Conservation (phyloP, 2,888 invertebrate species). For the Andricus quercusramuli region DNA sequence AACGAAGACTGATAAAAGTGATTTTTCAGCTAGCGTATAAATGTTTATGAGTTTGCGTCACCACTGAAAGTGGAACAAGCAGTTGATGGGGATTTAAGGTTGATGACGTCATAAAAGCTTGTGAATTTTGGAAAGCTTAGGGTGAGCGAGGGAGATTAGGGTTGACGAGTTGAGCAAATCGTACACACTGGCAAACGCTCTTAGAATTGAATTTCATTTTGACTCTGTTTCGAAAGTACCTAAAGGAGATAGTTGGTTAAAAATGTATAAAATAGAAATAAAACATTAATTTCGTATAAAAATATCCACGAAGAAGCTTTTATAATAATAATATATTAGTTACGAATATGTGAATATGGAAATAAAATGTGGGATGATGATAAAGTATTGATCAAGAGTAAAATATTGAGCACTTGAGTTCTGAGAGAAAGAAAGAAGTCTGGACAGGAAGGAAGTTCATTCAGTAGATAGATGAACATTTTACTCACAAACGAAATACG, state of each 20-base stretch:
- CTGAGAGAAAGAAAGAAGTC: background rate
- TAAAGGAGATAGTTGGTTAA: background rate
- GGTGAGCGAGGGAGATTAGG: background rate
- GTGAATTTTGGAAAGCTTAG: background rate
- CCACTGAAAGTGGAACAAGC: background rate
- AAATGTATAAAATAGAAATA: background rate
- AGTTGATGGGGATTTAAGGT: background rate
- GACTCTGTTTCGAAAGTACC: background rate
- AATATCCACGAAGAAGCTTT: background rate
- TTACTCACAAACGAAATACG: too few species aligned
- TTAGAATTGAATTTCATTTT: background rate
- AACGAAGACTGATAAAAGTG: background rate
- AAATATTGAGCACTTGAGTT: background rate
- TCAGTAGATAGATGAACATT: background rate
- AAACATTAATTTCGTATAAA: background rate
- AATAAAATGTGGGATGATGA: background rate
- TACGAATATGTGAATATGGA: background rate
- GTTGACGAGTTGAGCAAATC: background rate
- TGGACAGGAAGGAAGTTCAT: background rate
- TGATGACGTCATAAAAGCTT: constrained; percentile 6
- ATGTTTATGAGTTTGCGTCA: background rate
- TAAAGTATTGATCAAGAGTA: background rate
- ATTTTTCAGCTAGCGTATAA: background rate
- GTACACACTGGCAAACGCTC: background rate
- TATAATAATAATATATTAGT: background rate